Conservation (phyloP, 2,888 invertebrate species). For the Leucophenga maculata region DNA sequence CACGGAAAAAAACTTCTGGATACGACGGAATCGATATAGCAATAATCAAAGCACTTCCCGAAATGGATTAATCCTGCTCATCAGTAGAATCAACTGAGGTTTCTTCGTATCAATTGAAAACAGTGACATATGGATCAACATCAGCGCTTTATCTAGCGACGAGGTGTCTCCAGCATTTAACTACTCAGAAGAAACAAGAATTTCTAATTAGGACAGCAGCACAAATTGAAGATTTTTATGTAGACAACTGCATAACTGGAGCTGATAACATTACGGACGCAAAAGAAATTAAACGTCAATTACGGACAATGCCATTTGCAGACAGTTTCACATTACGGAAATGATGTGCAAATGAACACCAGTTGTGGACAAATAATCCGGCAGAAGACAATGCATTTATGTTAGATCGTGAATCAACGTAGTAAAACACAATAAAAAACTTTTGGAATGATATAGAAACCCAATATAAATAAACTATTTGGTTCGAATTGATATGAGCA, state of each 20-base stretch:
- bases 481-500: too few relatives aligned
- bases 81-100: not conserved
- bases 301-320: too few relatives aligned
- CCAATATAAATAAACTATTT: too few relatives aligned
- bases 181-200: not conserved
- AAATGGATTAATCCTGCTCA: conserved; percentile 11
- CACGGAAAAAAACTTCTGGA: too few relatives aligned
- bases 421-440: too few relatives aligned
- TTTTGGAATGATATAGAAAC: not conserved
- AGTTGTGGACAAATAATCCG: too few relatives aligned
- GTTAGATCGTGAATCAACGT: too few relatives aligned
- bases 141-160: not conserved
- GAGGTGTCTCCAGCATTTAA: not conserved
- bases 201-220: not conserved
- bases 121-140: not conserved
- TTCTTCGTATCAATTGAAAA: not conserved
- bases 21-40: too few relatives aligned
- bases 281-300: not conserved
- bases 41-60: too few relatives aligned
- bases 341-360: too few relatives aligned
- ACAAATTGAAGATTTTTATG: conserved; percentile 22
- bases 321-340: too few relatives aligned
- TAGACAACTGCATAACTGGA: conserved; percentile 29
- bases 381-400: too few relatives aligned
- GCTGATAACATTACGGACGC: conserved; percentile 14